phyloP scores from a whole-genome alignment of 35 echinoderm and acorn worm genomes.

The Hemicentrotus pulcherrimus region DNA sequence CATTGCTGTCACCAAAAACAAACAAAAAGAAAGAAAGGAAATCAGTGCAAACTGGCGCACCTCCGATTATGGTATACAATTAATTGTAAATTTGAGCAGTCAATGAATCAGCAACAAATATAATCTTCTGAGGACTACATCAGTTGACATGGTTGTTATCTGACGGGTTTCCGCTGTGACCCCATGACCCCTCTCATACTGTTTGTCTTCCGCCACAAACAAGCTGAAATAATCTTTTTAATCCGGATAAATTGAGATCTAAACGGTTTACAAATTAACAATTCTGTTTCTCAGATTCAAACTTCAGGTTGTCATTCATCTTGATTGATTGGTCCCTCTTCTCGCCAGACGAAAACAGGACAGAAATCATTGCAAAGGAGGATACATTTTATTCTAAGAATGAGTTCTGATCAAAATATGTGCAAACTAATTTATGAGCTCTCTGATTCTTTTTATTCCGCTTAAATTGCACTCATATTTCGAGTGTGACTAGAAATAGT shows the following conservation, averaged over 20 bases:
- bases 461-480: too few species aligned
- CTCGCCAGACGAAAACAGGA: neutral
- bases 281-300: slow-evolving; percentile 8
- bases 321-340: neutral
- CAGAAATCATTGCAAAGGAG: neutral
- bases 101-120: slow-evolving; percentile 10
- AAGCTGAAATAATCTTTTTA: slow-evolving; percentile 29
- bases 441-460: too few species aligned
- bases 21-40: neutral
- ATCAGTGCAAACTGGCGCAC: neutral
- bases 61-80: neutral
- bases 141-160: neutral
- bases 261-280: slow-evolving; percentile 47
- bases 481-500: too few species aligned
- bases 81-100: neutral
- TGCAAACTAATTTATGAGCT: too few species aligned
- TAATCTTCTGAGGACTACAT: neutral
- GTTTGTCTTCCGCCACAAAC: slow-evolving; percentile 39
- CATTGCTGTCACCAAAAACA: neutral
- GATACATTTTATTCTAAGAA: neutral
- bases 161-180: slow-evolving; percentile 24
- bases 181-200: slow-evolving; percentile 23
- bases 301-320: neutral
- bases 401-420: neutral
- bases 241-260: slow-evolving; percentile 44